Conservation (phyloP, 1,140 invertebrate species). For the Panagrolaimus sp. region DNA sequence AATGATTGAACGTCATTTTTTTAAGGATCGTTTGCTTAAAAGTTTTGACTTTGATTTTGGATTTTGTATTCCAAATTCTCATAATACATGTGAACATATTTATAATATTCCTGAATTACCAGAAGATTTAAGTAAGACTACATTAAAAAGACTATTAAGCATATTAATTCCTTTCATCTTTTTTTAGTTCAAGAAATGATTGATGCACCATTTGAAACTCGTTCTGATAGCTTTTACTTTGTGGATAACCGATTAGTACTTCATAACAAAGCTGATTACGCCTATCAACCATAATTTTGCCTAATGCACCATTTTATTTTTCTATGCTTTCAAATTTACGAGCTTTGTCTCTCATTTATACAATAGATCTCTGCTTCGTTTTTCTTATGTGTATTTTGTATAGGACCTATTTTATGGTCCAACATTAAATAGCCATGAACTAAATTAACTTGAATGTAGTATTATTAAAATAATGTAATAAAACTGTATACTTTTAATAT, state of each 20-base stretch:
- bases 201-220: constrained; percentile 84
- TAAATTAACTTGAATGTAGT: too few relatives aligned
- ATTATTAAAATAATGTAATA: too few relatives aligned
- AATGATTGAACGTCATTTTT: constrained; percentile 97
- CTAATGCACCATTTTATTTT: too few relatives aligned
- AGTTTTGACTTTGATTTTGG: constrained; percentile 99
- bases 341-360: too few relatives aligned
- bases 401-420: too few relatives aligned
- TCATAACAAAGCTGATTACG: constrained; percentile 98
- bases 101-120: constrained; percentile 90
- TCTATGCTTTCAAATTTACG: too few relatives aligned
- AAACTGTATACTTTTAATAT: too few relatives aligned
- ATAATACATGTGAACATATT: constrained; percentile 96
- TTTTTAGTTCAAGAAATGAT: constrained; percentile 88
- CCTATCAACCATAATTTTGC: constrained; percentile 66
- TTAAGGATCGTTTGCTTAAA: constrained; percentile 83
- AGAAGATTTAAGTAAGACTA: constrained; percentile 72
- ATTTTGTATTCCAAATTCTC: constrained; percentile 93
- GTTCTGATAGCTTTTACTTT: constrained; percentile 97
- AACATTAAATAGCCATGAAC: too few relatives aligned
- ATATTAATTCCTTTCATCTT: not conserved
- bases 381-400: too few relatives aligned
- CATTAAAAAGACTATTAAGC: not conserved
- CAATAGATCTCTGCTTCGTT: too few relatives aligned
- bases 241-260: constrained; percentile 91